Evolutionary conservation across 2,888 invertebrate species (phyloP).

Genomic region (Standfussiana lucernea): DNA sequence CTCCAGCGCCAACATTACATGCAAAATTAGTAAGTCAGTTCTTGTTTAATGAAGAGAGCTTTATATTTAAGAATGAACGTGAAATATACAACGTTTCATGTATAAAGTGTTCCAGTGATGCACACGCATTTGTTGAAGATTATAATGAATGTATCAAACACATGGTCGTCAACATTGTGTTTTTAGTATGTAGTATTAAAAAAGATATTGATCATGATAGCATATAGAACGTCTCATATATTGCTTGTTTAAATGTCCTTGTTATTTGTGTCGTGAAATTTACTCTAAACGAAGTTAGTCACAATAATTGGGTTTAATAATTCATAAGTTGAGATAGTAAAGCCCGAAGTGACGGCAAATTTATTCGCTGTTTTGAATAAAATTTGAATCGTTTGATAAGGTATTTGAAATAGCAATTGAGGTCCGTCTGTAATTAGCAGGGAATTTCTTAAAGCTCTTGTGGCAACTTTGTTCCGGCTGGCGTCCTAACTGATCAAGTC

Average conservation of each 20-base stretch:
- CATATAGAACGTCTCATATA: neutral
- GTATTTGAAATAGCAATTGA: slow-evolving; percentile 75
- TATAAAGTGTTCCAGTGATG: neutral
- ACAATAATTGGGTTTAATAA: slow-evolving; percentile 73
- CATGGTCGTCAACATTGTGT: slow-evolving; percentile 3
- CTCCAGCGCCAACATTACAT: slow-evolving; percentile 51
- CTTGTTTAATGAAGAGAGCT: slow-evolving; percentile 39
- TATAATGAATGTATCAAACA: neutral
- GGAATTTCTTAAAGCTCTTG: slow-evolving; percentile 84
- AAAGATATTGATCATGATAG: slow-evolving; percentile 1
- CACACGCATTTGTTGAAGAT: neutral
- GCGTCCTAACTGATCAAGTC: slow-evolving; percentile 89
- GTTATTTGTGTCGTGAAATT: slow-evolving; percentile 42
- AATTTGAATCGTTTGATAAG: slow-evolving; percentile 78
- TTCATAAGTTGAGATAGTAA: slow-evolving; percentile 73
- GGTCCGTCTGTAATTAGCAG: slow-evolving; percentile 83
- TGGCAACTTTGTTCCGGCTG: slow-evolving; percentile 89
- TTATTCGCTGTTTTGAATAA: slow-evolving; percentile 77
- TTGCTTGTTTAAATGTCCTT: slow-evolving; percentile 20
- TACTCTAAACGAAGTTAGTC: slow-evolving; percentile 57
- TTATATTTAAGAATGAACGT: slow-evolving; percentile 28
- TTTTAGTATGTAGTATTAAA: neutral
- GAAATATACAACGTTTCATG: slow-evolving; percentile 16
- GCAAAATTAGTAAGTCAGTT: slow-evolving; percentile 46
- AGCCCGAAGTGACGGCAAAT: slow-evolving; percentile 69